Base-by-base conservation (phyloP, 2,888 invertebrate genomes). In the Phragmatobia fuliginosa region DNA sequence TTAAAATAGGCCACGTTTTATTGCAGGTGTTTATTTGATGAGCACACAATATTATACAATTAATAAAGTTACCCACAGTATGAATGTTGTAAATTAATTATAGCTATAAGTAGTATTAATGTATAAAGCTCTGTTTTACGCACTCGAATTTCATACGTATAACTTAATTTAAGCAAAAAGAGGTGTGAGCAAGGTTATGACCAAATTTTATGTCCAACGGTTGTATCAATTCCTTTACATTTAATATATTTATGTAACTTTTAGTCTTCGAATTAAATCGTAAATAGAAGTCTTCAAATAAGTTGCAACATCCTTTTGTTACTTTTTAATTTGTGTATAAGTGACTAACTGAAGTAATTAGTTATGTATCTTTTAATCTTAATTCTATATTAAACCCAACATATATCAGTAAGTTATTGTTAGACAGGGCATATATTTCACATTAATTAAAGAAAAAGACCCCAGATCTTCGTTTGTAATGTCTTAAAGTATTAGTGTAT, bases 31-130 rank as follows among this genome's bases (percentile, higher is more conserved):
- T 81, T 86, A 71, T 81, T 83, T 71, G 85, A 86, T 77, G 79
- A 86, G 92, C 92, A 92, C 91, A 87, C 83, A 82, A 81, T 79
- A 84, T 83, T 87, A 86, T 83, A 80, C 86, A 88, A 87, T 83
- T 83, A 85, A 85, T 85, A 86, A 87, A 86, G 84, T 85, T 88
- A 89, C 86, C 88, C 85, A 80, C 85, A 87, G 83, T 85, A 85
- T 91, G 79, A 87, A 90, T 92, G 89, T 91, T 91, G 90, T 91
- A 90, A 87, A 87, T 85, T 88, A 88, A 84, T 83, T 74, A 78
- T 85, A 86, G 81, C 71, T 73, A 77, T 84, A 85, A 83, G 77
- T 87, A 87, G 84, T 75, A 74, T 66, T 79, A 81, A 71, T 79
- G 79, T 81, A 77, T 75, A 81, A 62, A 70, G 68, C 72, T 78